phyloP scores from a whole-genome alignment of 2,888 invertebrate species.

The Hypselothyrea guttata region DNA sequence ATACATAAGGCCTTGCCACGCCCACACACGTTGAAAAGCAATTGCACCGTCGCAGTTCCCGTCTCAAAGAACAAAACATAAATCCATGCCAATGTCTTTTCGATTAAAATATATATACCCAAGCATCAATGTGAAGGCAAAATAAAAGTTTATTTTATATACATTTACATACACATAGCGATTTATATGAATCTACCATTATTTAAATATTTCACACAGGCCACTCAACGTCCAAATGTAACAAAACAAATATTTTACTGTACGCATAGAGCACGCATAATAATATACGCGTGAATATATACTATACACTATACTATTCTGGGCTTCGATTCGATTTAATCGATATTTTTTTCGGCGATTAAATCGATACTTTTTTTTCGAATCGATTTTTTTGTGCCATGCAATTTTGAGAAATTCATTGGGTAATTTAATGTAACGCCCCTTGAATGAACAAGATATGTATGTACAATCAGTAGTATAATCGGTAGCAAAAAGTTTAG shows the following conservation, averaged over 20 bases:
- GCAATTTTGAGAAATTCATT: too few species aligned
- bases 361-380: too few species aligned
- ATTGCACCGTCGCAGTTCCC: slow-evolving; percentile 69
- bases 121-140: slow-evolving; percentile 72
- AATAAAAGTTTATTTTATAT: slow-evolving; percentile 70
- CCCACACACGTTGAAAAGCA: slow-evolving; percentile 30
- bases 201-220: slow-evolving; percentile 39
- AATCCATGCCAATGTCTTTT: slow-evolving; percentile 61
- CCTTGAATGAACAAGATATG: too few species aligned
- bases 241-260: not conserved
- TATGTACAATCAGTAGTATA: too few species aligned
- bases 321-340: too few species aligned
- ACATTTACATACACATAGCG: slow-evolving; percentile 56
- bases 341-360: too few species aligned
- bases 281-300: slow-evolving; percentile 1
- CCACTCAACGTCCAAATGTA: slow-evolving; percentile 42
- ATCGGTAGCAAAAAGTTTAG: too few species aligned
- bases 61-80: slow-evolving; percentile 47
- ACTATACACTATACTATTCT: too few species aligned
- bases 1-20: slow-evolving; percentile 21
- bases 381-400: too few species aligned
- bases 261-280: too few species aligned
- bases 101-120: slow-evolving; percentile 64
- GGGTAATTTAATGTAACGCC: too few species aligned
- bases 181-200: too few species aligned